A percentile compares a stretch with the other conserved stretches of the same genome.
Conservation (phyloP, 2,888 invertebrate species). For the Cataglyphis rosenhaueri region DNA sequence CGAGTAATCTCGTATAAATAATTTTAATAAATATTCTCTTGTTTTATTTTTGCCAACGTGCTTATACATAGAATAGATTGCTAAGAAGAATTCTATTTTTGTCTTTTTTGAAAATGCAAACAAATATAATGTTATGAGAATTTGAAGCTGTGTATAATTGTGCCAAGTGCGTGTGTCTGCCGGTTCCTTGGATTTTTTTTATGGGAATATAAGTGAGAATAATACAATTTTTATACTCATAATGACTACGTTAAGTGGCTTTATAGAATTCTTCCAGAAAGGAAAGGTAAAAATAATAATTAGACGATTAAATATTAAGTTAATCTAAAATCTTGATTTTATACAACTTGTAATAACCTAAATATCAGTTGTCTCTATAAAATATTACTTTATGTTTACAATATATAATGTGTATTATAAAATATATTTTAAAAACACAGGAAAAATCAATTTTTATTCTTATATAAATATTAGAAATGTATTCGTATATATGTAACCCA, state of each 20-base stretch:
- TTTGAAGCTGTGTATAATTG: neutral
- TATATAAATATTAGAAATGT: constrained; percentile 1
- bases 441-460: neutral
- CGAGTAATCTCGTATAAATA: neutral
- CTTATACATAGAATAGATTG: neutral
- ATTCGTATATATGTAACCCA: constrained; percentile 9
- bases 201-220: neutral
- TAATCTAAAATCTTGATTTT: constrained; percentile 32
- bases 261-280: constrained; percentile 92
- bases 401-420: neutral
- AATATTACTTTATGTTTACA: neutral
- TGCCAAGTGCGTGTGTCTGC: neutral
- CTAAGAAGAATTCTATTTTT: neutral
- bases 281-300: constrained; percentile 88
- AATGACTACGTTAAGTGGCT: constrained; percentile 89
- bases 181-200: neutral
- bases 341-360: neutral
- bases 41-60: neutral
- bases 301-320: neutral
- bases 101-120: neutral
- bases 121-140: neutral
- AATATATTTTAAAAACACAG: neutral
- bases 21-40: neutral
- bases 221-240: constrained; percentile 9
- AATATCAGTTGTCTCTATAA: neutral